Percentiles rank a stretch among this genome's conserved stretches.
These are phyloP conservation scores for Bembecia ichneumoniformis DNA, from an alignment of 2,888 invertebrate species.

Conservation along the genomic window DNA sequence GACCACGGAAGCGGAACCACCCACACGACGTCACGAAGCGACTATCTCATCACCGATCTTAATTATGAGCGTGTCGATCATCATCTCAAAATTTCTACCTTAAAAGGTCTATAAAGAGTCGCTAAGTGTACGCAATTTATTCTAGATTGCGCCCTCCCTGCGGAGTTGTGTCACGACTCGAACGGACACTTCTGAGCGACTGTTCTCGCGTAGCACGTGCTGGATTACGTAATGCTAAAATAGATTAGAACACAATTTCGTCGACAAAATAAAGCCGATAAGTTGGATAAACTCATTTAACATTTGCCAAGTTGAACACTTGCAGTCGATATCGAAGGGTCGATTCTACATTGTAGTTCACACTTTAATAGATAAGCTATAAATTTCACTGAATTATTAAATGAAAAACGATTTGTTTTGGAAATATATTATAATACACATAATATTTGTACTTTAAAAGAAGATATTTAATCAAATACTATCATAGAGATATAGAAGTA, in stretches of 20 bases:
- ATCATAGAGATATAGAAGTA: no score
- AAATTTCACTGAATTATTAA: no score
- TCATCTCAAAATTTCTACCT: conserved; percentile 69
- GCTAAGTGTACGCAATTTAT: conserved; percentile 67
- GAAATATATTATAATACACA: no score
- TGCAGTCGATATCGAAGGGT: no score
- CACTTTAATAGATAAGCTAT: no score
- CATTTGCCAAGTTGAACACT: no score
- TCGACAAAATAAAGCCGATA: neutral
- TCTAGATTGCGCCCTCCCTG: conserved; percentile 54
- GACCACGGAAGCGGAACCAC: conserved; percentile 66
- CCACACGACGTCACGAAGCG: conserved; percentile 62
- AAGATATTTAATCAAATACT: no score
- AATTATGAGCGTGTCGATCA: conserved; percentile 71
- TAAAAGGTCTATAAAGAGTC: conserved; percentile 70
- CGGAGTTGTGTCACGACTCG: conserved; percentile 60
- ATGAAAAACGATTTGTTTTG: no score
- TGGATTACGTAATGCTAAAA: conserved; percentile 27
- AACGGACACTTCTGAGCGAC: conserved; percentile 57
- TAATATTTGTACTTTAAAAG: no score
- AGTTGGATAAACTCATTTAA: neutral
- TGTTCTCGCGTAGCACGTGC: conserved; percentile 32
- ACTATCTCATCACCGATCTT: conserved; percentile 56
- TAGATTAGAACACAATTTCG: neutral
- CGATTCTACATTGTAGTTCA: no score